These are phyloP conservation scores for Spilarctia lutea DNA, from an alignment of 2,888 invertebrate genomes.

Conservation along the genomic window DNA sequence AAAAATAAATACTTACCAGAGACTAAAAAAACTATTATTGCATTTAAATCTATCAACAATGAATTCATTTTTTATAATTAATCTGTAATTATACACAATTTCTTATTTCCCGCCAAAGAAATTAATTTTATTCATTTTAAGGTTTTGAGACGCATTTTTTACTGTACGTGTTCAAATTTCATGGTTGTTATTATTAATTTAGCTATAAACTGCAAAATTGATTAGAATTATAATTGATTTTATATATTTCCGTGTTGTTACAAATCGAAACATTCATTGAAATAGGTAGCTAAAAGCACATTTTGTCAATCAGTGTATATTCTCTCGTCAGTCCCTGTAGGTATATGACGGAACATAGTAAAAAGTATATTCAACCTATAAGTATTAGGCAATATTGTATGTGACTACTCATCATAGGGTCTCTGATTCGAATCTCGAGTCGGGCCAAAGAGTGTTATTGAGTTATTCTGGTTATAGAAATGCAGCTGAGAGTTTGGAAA, in stretches of 20 bases:
- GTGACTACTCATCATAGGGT: too few species aligned
- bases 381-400: too few species aligned
- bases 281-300: accelerated
- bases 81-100: background rate
- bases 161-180: conserved; percentile 16
- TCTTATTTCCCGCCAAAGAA: background rate
- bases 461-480: too few species aligned
- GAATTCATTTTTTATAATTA: conserved; percentile 2
- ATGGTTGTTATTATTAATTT: conserved; percentile 21
- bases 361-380: too few species aligned
- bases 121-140: conserved; percentile 9
- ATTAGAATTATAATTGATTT: conserved; percentile 32
- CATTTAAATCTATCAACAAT: conserved; percentile 3
- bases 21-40: background rate
- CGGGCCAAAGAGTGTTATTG: too few species aligned
- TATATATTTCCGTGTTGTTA: background rate
- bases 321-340: too few species aligned
- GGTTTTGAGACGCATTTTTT: background rate
- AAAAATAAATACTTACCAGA: conserved; percentile 6
- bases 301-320: background rate
- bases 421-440: too few species aligned
- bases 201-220: background rate
- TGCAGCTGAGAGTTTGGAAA: too few species aligned
- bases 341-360: too few species aligned
- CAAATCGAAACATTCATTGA: background rate